Base-by-base conservation (phyloP, 2,113 vertebrate genomes). In the Serilophus lunatus region DNA sequence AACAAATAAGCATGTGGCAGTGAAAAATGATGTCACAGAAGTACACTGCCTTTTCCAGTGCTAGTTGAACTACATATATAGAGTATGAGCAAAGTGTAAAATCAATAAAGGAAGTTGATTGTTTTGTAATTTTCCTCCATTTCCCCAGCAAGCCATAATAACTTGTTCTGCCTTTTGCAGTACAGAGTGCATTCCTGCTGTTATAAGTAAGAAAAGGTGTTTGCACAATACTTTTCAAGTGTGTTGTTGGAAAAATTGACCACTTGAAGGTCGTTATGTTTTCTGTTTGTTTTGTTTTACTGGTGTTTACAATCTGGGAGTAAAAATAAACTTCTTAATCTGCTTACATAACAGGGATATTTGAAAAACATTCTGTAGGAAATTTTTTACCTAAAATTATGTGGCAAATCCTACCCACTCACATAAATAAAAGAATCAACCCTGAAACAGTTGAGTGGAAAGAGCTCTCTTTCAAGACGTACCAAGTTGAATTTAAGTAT, bases 101-200 rank as follows among this genome's bases (percentile, higher is more conserved):
- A 96, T 95, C 92, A 90, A 91, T 96, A 78, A 95, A 80, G 88
- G 76, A 97, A 95, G 90, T 33, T 87, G 93, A 95, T 94, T 96
- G 83, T 95, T 96, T 95, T 87, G 72, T 92, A 90, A 80, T 95
- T 94, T 77, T 79, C 86, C 59, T 94, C 79, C n/a, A 75, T 94
- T 96, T 95, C 72, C 75, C 68, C 93, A 92, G 92, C 82, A 96
- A 91, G 86, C 71, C 63, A 22, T 90, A 94, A 94, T 88, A 95
- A 94, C 45, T 64, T 96, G 77, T 83, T 95, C 82, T 86, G 75
- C 71, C 53, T 97, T 95, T 16, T 56, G 65, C 61, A 56, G 45
- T 51, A 44, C 28, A 64, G 59, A 82, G 56, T 66, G 44, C 61
- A 50, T 86, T 94, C 75, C 88, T 91, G 59, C 81, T 91, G 83